phyloP scores from a whole-genome alignment of 2,888 invertebrate genomes.

The Fragum whitleyi region DNA sequence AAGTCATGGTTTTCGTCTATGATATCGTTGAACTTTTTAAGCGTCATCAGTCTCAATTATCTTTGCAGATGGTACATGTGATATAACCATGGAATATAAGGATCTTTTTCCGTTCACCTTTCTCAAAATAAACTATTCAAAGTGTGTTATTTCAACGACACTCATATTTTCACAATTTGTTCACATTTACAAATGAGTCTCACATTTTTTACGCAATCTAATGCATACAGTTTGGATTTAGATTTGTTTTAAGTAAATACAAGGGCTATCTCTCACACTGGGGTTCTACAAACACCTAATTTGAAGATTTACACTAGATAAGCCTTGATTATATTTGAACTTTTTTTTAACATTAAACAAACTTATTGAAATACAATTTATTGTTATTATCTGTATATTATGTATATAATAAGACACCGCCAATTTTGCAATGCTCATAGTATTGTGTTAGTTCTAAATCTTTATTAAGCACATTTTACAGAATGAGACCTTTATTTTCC shows the following conservation, averaged over 20 bases:
- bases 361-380: slow-evolving; percentile 36
- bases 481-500: too few relatives aligned
- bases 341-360: slow-evolving; percentile 35
- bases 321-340: slow-evolving; percentile 29
- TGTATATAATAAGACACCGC: too few relatives aligned
- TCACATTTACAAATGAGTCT: background rate
- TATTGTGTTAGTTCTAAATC: too few relatives aligned
- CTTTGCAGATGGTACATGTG: too few relatives aligned
- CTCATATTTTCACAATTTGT: background rate
- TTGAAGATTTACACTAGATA: slow-evolving; percentile 39
- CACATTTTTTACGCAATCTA: slow-evolving; percentile 6
- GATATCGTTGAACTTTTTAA: too few relatives aligned
- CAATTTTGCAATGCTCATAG: too few relatives aligned
- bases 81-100: too few relatives aligned
- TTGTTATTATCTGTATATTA: too few relatives aligned
- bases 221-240: slow-evolving; percentile 15
- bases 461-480: too few relatives aligned
- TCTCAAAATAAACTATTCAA: background rate
- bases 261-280: slow-evolving; percentile 21
- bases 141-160: background rate
- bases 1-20: too few relatives aligned
- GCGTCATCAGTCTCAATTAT: too few relatives aligned
- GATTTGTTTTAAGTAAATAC: slow-evolving; percentile 25
- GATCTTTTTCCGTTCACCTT: too few relatives aligned
- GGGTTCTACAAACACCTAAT: slow-evolving; percentile 29